These are phyloP conservation scores for Drosophila nasuta DNA, from an alignment of 1,140 invertebrate genomes.

Conservation along the genomic window DNA sequence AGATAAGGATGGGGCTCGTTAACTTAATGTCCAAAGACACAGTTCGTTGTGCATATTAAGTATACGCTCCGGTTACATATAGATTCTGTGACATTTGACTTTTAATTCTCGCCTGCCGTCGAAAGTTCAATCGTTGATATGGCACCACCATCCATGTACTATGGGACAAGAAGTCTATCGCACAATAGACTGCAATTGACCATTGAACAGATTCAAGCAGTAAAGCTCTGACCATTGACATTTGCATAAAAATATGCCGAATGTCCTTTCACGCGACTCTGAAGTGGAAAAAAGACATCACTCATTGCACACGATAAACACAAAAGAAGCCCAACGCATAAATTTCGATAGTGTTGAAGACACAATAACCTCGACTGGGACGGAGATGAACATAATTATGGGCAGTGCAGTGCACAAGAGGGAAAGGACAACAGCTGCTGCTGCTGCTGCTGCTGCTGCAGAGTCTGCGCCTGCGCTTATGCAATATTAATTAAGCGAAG, in stretches of 20 bases:
- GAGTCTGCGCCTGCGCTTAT: slow-evolving; percentile 63
- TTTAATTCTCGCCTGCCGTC: background rate
- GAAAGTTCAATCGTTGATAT: background rate
- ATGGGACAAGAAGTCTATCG: slow-evolving; percentile 2
- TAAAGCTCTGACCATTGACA: slow-evolving; percentile 21
- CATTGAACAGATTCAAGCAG: background rate
- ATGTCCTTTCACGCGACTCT: slow-evolving; percentile 17
- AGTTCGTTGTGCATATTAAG: background rate
- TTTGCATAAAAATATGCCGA: slow-evolving; percentile 57
- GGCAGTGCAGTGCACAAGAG: slow-evolving; percentile 36
- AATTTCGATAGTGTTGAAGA: slow-evolving; percentile 53
- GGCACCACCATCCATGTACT: slow-evolving; percentile 17
- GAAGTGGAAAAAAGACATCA: slow-evolving; percentile 59
- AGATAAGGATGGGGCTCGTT: background rate
- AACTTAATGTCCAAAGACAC: background rate
- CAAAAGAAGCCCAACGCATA: slow-evolving; percentile 60
- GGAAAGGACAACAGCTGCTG: slow-evolving; percentile 37
- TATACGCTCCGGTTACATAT: background rate
- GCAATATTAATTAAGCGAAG: slow-evolving; percentile 78
- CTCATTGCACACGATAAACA: slow-evolving; percentile 56
- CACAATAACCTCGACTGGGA: slow-evolving; percentile 22
- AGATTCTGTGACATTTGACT: background rate
- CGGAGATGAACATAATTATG: slow-evolving; percentile 58
- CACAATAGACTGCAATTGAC: slow-evolving; percentile 41
- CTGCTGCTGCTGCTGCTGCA: background rate